Evolutionary conservation across 2,888 invertebrate genomes (phyloP).

Genomic region (Adela reaumurella): DNA sequence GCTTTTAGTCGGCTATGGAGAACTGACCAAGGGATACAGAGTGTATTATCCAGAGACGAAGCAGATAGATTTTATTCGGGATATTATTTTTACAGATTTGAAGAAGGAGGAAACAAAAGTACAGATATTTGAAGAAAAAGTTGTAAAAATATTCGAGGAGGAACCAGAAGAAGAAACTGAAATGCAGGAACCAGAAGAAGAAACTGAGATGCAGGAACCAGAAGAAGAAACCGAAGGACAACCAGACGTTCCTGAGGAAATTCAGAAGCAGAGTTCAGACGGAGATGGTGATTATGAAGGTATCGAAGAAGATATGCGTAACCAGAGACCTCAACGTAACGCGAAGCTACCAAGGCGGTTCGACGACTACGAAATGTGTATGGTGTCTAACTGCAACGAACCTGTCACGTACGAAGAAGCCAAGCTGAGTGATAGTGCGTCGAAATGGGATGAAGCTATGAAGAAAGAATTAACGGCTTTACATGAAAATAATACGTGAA

Average conservation of each 20-base stretch:
- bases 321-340: not conserved
- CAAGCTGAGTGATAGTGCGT: not conserved
- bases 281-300: not conserved
- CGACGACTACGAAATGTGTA: not conserved
- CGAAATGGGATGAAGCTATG: not conserved
- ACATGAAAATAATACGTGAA: not conserved
- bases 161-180: not conserved
- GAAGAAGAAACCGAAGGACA: not conserved
- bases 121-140: not conserved
- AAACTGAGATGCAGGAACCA: not conserved
- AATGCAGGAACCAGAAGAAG: not conserved
- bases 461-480: not conserved
- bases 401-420: not conserved
- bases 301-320: not conserved
- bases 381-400: not conserved
- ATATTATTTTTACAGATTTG: not conserved
- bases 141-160: not conserved
- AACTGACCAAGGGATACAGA: no score
- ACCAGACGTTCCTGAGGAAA: not conserved
- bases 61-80: not conserved
- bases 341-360: not conserved
- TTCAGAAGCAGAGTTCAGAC: not conserved
- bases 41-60: no score
- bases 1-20: no score
- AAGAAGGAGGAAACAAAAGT: not conserved